A percentile compares a stretch with the other conserved stretches of the same genome.
phyloP scores from a whole-genome alignment of 1,140 invertebrate genomes.

The Theocolax elegans region DNA sequence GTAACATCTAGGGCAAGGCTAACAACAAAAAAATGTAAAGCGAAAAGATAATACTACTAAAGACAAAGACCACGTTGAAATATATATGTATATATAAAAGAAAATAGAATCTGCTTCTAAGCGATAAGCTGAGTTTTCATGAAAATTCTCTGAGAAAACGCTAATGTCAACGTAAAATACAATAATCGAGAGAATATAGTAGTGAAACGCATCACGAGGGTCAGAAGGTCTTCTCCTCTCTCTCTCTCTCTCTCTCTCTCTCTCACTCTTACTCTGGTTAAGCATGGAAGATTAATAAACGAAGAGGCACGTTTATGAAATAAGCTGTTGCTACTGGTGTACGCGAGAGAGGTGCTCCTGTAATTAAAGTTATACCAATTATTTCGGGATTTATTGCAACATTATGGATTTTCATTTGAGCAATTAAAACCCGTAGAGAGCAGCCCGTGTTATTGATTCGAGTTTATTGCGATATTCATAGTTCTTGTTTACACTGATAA shows the following conservation, averaged over 20 bases:
- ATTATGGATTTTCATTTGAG: not conserved
- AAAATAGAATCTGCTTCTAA: not conserved
- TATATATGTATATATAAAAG: not conserved
- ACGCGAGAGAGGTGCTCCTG: not conserved
- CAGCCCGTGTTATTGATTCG: not conserved
- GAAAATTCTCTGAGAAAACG: slow-evolving; percentile 12
- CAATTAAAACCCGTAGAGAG: not conserved
- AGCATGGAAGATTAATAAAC: slow-evolving; percentile 26
- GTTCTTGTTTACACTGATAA: too few relatives aligned
- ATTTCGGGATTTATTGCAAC: not conserved
- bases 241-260: too few relatives aligned
- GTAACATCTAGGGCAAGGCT: too few relatives aligned
- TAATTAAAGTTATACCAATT: slow-evolving; percentile 18
- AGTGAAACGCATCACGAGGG: not conserved
- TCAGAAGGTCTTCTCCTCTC: not conserved
- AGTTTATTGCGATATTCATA: not conserved
- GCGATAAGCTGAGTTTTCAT: slow-evolving; percentile 25
- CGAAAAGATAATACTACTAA: too few relatives aligned
- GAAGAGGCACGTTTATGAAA: slow-evolving; percentile 16
- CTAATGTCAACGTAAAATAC: not conserved
- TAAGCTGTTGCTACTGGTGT: slow-evolving; percentile 9
- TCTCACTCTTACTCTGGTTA: too few relatives aligned
- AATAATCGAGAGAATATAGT: not conserved
- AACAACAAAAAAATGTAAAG: too few relatives aligned
- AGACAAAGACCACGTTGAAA: not conserved